A percentile compares a stretch with the other conserved stretches of the same genome.
Evolutionary conservation across 2,113 vertebrate genomes (phyloP).

Genomic region (Pristiophorus japonicus): DNA sequence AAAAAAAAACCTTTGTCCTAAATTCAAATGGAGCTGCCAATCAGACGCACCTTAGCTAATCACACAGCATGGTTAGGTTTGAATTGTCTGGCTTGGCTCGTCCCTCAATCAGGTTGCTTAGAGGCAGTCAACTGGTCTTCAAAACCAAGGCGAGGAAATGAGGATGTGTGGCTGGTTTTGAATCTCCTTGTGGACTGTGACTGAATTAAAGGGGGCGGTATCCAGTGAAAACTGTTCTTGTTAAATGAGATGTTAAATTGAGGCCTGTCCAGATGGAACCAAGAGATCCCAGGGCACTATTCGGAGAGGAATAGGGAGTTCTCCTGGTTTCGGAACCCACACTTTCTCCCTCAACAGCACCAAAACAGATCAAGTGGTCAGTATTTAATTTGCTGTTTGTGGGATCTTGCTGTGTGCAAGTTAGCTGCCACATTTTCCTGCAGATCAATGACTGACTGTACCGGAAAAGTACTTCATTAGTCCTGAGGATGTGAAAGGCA

Average conservation of each 20-base stretch:
- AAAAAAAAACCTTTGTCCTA: too few species aligned
- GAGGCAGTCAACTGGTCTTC: neutral
- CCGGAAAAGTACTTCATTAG: neutral
- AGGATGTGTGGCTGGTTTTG: neutral
- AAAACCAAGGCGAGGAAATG: neutral
- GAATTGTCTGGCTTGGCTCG: neutral
- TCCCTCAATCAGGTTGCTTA: neutral
- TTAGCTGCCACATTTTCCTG: neutral
- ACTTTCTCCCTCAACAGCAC: neutral
- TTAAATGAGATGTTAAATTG: neutral
- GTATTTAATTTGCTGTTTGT: constrained; percentile 34
- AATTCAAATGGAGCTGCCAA: neutral
- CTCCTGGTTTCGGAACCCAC: neutral
- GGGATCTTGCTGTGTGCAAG: neutral
- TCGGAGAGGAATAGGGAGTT: neutral
- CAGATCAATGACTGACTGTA: neutral
- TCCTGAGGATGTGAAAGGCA: neutral
- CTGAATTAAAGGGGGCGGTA: neutral
- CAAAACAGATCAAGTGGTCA: neutral
- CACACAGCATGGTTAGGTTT: neutral
- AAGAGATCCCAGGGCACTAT: neutral
- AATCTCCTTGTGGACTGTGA: neutral
- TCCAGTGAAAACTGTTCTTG: neutral
- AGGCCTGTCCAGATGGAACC: neutral
- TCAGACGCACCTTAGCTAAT: neutral